Base-by-base conservation (phyloP, 2,797 vertebrate species). In the Diplodus puntazzo region DNA sequence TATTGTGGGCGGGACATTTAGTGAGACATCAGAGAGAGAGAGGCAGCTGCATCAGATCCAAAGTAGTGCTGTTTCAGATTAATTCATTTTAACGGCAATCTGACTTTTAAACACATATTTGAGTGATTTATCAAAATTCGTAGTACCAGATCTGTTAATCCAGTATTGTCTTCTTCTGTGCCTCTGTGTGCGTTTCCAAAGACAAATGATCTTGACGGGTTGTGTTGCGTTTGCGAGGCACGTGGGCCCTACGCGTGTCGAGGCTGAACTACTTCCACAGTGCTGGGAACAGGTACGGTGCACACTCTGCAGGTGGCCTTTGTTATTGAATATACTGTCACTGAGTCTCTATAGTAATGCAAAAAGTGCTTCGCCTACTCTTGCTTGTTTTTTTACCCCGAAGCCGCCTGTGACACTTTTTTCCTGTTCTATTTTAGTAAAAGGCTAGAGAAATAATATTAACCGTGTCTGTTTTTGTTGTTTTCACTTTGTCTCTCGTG, bases 121-220 rank as follows among this genome's bases (percentile, higher is more conserved):
- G 1, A 11, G 8, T 39, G 39, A 39, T 39, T 11, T 39, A 39
- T 11, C 39, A 39, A 39, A 39, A 39, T 39, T 10, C 10, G 9
- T 0, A 39, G 1, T 39, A 11, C 39, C 39, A 39, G 10, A 3
- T 5, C 8, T 11, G 16, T 66, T 7, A n/a, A 52, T 82, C 16
- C 27, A 53, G 16, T 20, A 25, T 3, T 49, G 17, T 80, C 20
- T 73, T 65, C 34, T 66, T 14, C 64, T 39, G 9, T 30, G 6
- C 71, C 2, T 73, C 11, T 75, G 20, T 81, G 42, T 85, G 7
- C 80, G 49, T 96, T 62, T 82, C 90, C 89, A 81, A 88, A 99
- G 98, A 87, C 98, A 99, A 89, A 99, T 99, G 98, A 99, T 99
- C 92, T 89, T 99, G 89, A 99, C 97, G 0, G 98, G 98, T 2